Base-by-base conservation (phyloP, 2,888 invertebrate species). In the Parochlus steinenii region DNA sequence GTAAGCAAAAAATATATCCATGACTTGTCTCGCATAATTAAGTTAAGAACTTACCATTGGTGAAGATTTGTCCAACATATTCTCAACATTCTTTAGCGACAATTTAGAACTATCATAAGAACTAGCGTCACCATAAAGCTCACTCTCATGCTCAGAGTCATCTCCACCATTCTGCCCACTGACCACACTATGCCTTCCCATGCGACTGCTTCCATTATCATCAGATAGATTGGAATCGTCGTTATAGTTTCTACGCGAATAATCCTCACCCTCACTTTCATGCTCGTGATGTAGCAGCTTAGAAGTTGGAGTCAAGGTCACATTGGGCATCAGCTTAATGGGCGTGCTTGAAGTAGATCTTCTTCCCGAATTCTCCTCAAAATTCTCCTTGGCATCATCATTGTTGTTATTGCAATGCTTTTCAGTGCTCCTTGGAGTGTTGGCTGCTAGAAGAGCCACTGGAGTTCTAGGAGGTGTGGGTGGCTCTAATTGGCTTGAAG, bases 41-140 rank as follows among this genome's bases (percentile, higher is more conserved):
- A 29, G 17, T 7, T 19, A 15, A 5, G 20, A 16, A 40, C 44
- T 37, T 38, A 44, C 44, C 44, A 42, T 33, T 26, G 35, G 22
- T 17, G 43, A 39, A 34, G 39, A 42, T 30, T 44, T 42, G 16
- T 44, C 43, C 11, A 43, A 33, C 4, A 44, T 35, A 38, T 37
- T 42, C 31, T 43, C 43, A 11, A 41, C 39, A 40, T 40, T 43
- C 38, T 42, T 43, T 17, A 38, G 15, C 11, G 43, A 39, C 15
- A 41, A 24, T 17, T 36, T 38, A 3, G 41, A 28, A 23, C 37
- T 30, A 16, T 25, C 29, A 27, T 29, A 35, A 8, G 35, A 35
- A 16, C 29, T 29, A 20, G 30, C 30, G n/a, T n/a, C n/a, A n/a
- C n/a, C n/a, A 28, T 23, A 29, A 30, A 24, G 24, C 3, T 25